Evolutionary conservation across 2,113 vertebrate species (phyloP), one percentile per base, ranked within the genome.

Genomic region (Oenanthe melanoleuca): DNA sequence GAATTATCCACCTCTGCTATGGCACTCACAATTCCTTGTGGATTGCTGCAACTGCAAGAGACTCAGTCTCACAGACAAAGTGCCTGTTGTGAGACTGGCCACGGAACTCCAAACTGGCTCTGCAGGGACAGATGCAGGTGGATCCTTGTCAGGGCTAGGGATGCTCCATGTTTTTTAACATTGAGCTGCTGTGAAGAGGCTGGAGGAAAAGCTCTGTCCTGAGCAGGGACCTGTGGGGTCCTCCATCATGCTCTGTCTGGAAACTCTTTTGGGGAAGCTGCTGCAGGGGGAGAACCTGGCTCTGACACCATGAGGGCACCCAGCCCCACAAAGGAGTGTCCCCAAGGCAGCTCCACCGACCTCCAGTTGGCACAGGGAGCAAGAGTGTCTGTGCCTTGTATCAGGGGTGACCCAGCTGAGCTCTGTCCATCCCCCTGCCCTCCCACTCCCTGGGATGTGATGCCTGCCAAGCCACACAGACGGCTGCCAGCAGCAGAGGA

Each of bases 161-260:
- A 40, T 3, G 5, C 8, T 50, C 56, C 0, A 1, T 12, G 7
- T 33, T 7, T 78, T 67, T 45, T 28, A 52, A 38, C 0, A 1
- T 37, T 18, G 8, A 66, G 21, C 24, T 25, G 47, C 52, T 34
- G 9, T 2, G 5, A 23, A 22, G 75, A 37, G 47, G 22, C 45
- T 0, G 3, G 85, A 52, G 34, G 56, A 66, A 52, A 71, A 66
- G 26, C 7, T 70, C 38, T 53, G 19, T 14, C 33, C 47, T 2
- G 13, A 31, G 61, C 56, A 37, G 53, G 28, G 15, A 22, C 40
- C 28, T 0, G 0, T 9, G n/a, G 25, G 14, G 19, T 31, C 37
- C 26, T 72, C 7, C 8, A 9, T 17, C 50, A 6, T 1, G 1
- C 29, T 44, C 53, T 34, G 38, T 22, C 57, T 1, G 14, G 47